Evolutionary conservation across 2,797 vertebrate species (phyloP), one percentile per base, ranked within the genome.

Genomic region (Podargus strigoides): DNA sequence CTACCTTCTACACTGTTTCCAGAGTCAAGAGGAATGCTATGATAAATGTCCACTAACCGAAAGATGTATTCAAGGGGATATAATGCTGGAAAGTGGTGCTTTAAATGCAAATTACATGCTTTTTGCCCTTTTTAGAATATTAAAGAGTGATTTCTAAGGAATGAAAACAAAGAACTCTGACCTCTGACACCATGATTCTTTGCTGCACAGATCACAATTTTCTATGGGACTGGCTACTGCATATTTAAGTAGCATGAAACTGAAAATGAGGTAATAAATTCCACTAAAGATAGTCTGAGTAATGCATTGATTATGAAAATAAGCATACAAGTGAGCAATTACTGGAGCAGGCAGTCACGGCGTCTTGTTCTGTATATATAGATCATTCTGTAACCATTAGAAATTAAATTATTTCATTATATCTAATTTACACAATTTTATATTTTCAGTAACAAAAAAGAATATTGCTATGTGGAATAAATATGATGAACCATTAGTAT

Each of bases 31-130:
- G 95, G 84, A 95, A 96, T 76, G 75, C 92, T 85, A 56, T 98
- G 97, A 98, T 98, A 96, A 97, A 98, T 96, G 95, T 93, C 94
- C 88, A 88, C 97, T 96, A 96, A 93, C 95, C 96, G 79, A 93
- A 97, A 97, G 95, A 97, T 95, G 95, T 44, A 95, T 95, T 96
- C 78, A 92, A 90, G 84, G 95, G 85, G 94, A 95, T 58, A 84
- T 84, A 97, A 96, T 96, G 97, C 96, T 90, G 88, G 81, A 96
- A 91, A 96, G 78, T 16, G 14, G 72, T 85, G 73, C 78, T 98
- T 97, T 97, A 95, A 97, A 98, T 98, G 97, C 91, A 98, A 98
- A 98, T 98, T 90, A 84, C 93, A 86, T 90, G 95, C 90, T 97
- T 96, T 95, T 96, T 96, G 95, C 94, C 95, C 95, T 95, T 94